These are phyloP conservation scores for Aspidiotus rigidus DNA, from an alignment of 2,888 invertebrate genomes.

Conservation along the genomic window DNA sequence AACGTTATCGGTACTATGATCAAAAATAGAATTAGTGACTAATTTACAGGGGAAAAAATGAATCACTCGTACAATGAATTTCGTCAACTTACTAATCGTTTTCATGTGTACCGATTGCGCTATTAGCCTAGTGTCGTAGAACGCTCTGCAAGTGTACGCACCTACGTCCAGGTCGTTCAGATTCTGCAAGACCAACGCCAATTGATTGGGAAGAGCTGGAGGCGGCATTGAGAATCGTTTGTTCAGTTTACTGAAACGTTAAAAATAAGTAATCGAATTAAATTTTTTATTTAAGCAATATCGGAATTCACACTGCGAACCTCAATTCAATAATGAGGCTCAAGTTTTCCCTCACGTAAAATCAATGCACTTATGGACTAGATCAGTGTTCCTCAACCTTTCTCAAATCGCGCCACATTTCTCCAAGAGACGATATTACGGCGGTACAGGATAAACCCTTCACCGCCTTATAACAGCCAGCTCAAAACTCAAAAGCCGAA, in stretches of 20 bases:
- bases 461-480: no score
- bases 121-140: slow-evolving; percentile 58
- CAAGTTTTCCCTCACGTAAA: no score
- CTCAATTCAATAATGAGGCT: no score
- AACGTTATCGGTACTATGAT: slow-evolving; percentile 70
- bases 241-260: slow-evolving; percentile 4
- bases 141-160: slow-evolving; percentile 51
- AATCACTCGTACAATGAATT: neutral
- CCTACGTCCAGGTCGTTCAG: slow-evolving; percentile 68
- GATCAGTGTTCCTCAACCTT: no score
- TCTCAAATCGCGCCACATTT: no score
- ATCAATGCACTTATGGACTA: no score
- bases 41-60: neutral
- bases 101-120: slow-evolving; percentile 59
- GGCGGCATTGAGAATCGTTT: neutral
- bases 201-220: slow-evolving; percentile 37
- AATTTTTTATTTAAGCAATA: no score
- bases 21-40: slow-evolving; percentile 7
- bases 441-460: no score
- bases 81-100: slow-evolving; percentile 55
- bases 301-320: no score
- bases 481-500: no score
- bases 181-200: slow-evolving; percentile 2
- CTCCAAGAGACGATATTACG: no score
- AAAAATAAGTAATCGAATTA: slow-evolving; percentile 3